Percentiles rank a stretch among this genome's conserved stretches.
Conservation (phyloP, 2,888 invertebrate species). For the Ernsta delagoae region DNA sequence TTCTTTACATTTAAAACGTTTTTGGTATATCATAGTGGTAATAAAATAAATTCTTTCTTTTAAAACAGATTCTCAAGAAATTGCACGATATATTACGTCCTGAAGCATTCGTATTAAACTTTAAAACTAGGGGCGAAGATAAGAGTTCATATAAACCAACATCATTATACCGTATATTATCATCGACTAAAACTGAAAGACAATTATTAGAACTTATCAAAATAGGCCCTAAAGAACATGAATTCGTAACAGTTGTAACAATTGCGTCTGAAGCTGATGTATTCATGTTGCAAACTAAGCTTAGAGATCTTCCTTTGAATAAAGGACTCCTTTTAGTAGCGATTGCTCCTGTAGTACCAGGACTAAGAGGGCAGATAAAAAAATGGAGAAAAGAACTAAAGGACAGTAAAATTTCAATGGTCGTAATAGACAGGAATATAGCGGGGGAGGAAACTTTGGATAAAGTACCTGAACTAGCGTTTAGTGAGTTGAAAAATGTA, state of each 20-base stretch:
- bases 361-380: constrained; percentile 15
- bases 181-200: background rate
- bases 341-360: constrained; percentile 13
- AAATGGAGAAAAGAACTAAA: constrained; percentile 22
- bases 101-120: constrained; percentile 19
- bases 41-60: background rate
- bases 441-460: constrained; percentile 17
- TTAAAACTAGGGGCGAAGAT: constrained; percentile 2
- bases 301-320: constrained; percentile 5
- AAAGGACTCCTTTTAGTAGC: constrained; percentile 18
- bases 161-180: background rate
- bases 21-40: too few relatives aligned
- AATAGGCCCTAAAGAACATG: constrained; percentile 1
- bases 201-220: constrained; percentile 10
- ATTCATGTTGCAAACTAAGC: constrained; percentile 1
- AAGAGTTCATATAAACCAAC: background rate
- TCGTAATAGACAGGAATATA: constrained; percentile 18
- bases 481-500: constrained; percentile 25
- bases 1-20: too few relatives aligned
- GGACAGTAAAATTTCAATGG: constrained; percentile 23
- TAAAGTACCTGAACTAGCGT: constrained; percentile 16
- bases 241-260: background rate
- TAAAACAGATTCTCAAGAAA: constrained; percentile 22
- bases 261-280: constrained; percentile 14
- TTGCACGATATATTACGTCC: background rate